Conservation (phyloP, 2,888 invertebrate species). For the Amblyjoppa fuscipennis region DNA sequence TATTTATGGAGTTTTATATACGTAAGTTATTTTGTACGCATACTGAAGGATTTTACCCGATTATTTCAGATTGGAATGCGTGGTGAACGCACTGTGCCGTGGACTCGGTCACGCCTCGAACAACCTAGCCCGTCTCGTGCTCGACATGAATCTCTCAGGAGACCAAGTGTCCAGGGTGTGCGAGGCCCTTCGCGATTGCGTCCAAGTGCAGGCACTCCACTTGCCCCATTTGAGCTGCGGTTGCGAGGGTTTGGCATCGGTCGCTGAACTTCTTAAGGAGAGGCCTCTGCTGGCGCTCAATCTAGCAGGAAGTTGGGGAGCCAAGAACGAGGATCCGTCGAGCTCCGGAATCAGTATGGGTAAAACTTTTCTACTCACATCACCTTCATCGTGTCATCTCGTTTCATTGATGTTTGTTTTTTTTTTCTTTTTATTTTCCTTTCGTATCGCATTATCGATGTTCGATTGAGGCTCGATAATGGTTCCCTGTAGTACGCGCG, state of each 20-base stretch:
- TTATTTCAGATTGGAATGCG: slow-evolving; percentile 85
- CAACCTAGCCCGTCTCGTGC: slow-evolving; percentile 85
- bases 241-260: slow-evolving; percentile 86
- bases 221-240: slow-evolving; percentile 87
- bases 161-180: slow-evolving; percentile 87
- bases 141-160: slow-evolving; percentile 86
- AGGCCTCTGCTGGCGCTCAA: slow-evolving; percentile 86
- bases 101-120: slow-evolving; percentile 81
- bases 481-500: neutral
- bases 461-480: slow-evolving; percentile 37
- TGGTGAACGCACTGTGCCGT: slow-evolving; percentile 86
- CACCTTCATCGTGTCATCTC: neutral
- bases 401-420: slow-evolving; percentile 7
- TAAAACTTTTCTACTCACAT: slow-evolving; percentile 75
- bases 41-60: slow-evolving; percentile 6
- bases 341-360: slow-evolving; percentile 86
- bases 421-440: slow-evolving; percentile 24
- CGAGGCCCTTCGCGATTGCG: slow-evolving; percentile 85
- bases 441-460: slow-evolving; percentile 53
- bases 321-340: slow-evolving; percentile 86
- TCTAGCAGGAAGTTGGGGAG: slow-evolving; percentile 86
- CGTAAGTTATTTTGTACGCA: neutral
- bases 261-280: slow-evolving; percentile 85
- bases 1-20: neutral
- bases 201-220: slow-evolving; percentile 86